Percentiles rank a stretch among this genome's conserved stretches.
phyloP scores from a whole-genome alignment of 2,888 invertebrate genomes.

The Plagodis dolabraria region DNA sequence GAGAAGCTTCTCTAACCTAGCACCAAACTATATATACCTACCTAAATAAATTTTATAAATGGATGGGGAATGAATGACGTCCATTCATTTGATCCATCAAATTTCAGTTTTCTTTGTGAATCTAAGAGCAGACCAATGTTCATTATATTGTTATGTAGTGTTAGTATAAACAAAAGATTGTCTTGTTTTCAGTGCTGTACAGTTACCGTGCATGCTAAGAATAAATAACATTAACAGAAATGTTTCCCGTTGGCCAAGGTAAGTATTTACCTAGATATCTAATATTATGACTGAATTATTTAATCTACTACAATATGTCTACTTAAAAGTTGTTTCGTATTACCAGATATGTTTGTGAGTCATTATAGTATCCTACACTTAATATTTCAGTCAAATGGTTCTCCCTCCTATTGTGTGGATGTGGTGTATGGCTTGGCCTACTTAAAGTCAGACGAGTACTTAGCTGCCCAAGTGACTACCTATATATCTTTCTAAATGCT shows the following conservation, averaged over 20 bases:
- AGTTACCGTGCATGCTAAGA: constrained; percentile 36
- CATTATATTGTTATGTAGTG: constrained; percentile 30
- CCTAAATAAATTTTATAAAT: too few relatives aligned
- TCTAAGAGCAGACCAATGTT: constrained; percentile 30
- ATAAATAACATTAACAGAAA: constrained; percentile 36
- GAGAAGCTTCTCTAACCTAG: too few relatives aligned
- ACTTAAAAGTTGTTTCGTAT: constrained; percentile 4
- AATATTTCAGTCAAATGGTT: neutral
- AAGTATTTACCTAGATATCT: constrained; percentile 9
- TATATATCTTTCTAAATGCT: neutral
- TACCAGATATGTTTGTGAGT: constrained; percentile 1
- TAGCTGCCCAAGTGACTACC: constrained; percentile 7
- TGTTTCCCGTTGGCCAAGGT: constrained; percentile 44
- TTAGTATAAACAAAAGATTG: constrained; percentile 33
- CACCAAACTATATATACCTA: too few relatives aligned
- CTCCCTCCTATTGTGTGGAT: constrained; percentile 10
- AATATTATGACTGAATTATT: constrained; percentile 5
- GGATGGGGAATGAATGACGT: constrained; percentile 17
- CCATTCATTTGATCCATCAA: constrained; percentile 13
- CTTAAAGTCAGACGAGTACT: constrained; percentile 24
- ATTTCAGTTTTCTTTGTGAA: constrained; percentile 36
- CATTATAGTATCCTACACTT: neutral
- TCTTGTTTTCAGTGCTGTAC: constrained; percentile 30
- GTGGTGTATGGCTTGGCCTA: constrained; percentile 25
- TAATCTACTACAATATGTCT: too few relatives aligned